Evolutionary conservation across 2,113 vertebrate genomes (phyloP).

Genomic region (Coregonus clupeaformis): DNA sequence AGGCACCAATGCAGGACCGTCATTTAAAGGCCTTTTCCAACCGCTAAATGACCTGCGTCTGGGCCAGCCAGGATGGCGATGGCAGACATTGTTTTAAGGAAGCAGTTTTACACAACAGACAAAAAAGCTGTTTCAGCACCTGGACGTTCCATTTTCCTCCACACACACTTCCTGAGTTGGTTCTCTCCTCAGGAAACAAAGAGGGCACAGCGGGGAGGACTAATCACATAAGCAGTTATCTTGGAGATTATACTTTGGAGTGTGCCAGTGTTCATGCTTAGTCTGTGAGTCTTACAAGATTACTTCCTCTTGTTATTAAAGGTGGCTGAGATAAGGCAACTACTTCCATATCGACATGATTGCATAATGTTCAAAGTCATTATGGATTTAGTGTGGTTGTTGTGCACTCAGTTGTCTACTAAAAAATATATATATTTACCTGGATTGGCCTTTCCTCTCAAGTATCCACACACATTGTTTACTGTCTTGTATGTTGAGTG

Average conservation of each 20-base stretch:
- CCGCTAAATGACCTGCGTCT: conserved; percentile 34
- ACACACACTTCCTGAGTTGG: not conserved
- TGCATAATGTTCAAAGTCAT: not conserved
- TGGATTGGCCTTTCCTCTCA: conserved; percentile 83
- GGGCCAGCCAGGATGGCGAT: conserved; percentile 20
- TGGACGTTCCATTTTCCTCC: not conserved
- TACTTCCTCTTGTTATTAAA: not conserved
- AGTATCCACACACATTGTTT: conserved; percentile 85
- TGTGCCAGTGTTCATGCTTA: not conserved
- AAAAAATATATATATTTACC: conserved; percentile 65
- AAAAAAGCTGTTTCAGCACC: conserved; percentile 20
- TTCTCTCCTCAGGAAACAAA: conserved; percentile 5
- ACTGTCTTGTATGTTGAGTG: conserved; percentile 77
- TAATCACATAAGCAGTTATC: not conserved
- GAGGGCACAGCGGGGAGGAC: not conserved
- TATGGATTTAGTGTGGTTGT: not conserved
- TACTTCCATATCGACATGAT: not conserved
- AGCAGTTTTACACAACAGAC: conserved; percentile 27
- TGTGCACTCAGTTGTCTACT: not conserved
- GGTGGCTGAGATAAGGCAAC: not conserved
- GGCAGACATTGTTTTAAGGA: conserved; percentile 44
- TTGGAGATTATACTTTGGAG: not conserved
- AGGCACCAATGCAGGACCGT: conserved; percentile 40
- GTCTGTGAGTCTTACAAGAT: not conserved
- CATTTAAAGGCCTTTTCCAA: conserved; percentile 57